Conservation (phyloP, 2,797 vertebrate species). For the Rousettus madagascariensis region DNA sequence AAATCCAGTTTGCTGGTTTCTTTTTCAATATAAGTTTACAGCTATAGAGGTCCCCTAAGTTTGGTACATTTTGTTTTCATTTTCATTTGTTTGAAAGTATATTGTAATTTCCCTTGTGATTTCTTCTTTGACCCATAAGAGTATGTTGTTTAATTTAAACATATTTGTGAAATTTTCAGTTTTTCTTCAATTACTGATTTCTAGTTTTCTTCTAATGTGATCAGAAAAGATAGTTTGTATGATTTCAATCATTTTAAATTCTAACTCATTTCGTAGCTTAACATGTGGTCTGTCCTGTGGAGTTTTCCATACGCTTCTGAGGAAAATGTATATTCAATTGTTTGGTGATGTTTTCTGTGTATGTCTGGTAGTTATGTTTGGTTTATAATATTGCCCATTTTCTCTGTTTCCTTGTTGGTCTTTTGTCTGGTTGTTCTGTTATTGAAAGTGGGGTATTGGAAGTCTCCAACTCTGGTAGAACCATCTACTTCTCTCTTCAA, state of each 20-base stretch:
- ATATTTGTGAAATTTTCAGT: not conserved
- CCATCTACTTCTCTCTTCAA: not conserved
- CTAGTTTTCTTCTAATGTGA: not conserved
- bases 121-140: not conserved
- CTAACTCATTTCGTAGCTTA: not conserved
- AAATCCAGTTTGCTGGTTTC: not conserved
- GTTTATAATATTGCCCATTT: not conserved
- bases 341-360: not conserved
- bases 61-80: not conserved
- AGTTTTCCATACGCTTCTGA: not conserved
- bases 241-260: not conserved
- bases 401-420: not conserved
- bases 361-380: not conserved
- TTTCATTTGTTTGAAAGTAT: not conserved
- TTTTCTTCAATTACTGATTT: not conserved
- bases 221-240: not conserved
- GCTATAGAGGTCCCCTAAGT: not conserved
- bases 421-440: not conserved
- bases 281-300: not conserved
- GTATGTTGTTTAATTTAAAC: not conserved
- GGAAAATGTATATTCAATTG: not conserved
- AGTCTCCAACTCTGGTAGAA: not conserved
- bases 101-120: not conserved
- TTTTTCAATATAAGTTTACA: not conserved
- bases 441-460: not conserved